Conservation (phyloP, 2,113 vertebrate species). For the Ophthalmolycus amberensis region DNA sequence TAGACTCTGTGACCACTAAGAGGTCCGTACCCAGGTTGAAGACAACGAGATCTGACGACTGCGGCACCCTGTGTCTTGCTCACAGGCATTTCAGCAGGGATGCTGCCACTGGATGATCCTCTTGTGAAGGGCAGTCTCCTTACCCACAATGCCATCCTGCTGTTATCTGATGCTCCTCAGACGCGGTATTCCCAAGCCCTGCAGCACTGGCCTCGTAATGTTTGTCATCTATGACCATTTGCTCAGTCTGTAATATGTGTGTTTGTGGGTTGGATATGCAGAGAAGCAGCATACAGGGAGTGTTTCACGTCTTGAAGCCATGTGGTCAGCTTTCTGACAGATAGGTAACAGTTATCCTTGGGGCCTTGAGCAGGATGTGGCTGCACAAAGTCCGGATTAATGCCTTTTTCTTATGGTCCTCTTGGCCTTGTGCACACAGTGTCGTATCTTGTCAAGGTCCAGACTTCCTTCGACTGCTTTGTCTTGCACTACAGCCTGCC, state of each 20-base stretch:
- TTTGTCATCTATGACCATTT: conserved; percentile 37
- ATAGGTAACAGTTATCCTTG: conserved; percentile 46
- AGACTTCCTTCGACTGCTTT: conserved; percentile 69
- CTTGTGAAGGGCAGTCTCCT: conserved; percentile 6
- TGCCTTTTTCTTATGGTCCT: conserved; percentile 65
- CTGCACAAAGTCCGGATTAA: conserved; percentile 63
- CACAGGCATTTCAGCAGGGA: conserved; percentile 26
- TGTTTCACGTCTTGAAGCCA: conserved; percentile 42
- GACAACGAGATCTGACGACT: conserved; percentile 14
- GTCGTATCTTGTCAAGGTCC: conserved; percentile 73
- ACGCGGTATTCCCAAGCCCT: conserved; percentile 13
- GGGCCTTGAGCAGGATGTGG: conserved; percentile 59
- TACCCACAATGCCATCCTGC: neutral
- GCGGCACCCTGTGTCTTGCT: conserved; percentile 12
- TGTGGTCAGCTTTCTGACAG: conserved; percentile 53
- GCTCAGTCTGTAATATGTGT: conserved; percentile 16
- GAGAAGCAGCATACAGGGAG: conserved; percentile 14
- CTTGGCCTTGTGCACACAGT: conserved; percentile 49
- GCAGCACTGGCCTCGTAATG: conserved; percentile 24
- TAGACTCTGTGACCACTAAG: neutral
- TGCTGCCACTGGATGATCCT: conserved; percentile 20
- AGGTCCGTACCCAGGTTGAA: conserved; percentile 3
- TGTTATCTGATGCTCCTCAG: conserved; percentile 22
- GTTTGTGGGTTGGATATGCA: conserved; percentile 29
- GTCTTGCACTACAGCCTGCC: conserved; percentile 60